Percentiles rank a stretch among this genome's conserved stretches.
phyloP scores from a whole-genome alignment of 2,797 vertebrate genomes.

The Botia kubotai region DNA sequence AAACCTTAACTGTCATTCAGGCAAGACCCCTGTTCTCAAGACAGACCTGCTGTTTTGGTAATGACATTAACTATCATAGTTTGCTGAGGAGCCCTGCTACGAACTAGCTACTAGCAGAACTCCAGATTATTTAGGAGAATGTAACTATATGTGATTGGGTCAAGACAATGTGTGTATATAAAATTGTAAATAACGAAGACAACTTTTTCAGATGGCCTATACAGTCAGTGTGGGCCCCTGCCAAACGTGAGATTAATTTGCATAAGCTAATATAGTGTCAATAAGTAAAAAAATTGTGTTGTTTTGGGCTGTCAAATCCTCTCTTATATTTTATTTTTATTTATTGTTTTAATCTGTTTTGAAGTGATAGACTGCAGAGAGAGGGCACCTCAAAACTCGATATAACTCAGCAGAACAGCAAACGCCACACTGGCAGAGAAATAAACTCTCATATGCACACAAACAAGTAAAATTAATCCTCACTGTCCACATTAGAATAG shows the following conservation, averaged over 20 bases:
- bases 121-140: background rate
- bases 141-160: background rate
- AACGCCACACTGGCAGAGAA: background rate
- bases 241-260: background rate
- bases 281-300: too few species aligned
- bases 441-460: too few species aligned
- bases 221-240: background rate
- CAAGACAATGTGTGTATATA: background rate
- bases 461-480: background rate
- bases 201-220: too few species aligned
- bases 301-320: too few species aligned
- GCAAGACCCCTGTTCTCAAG: background rate
- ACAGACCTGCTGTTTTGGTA: background rate
- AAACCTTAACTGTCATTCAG: slow-evolving; percentile 58
- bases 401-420: background rate
- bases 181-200: background rate
- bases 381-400: too few species aligned
- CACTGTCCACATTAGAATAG: background rate
- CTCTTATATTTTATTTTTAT: too few species aligned
- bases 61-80: background rate
- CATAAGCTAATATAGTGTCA: too few species aligned
- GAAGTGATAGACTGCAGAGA: background rate
- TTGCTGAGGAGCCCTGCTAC: too few species aligned
- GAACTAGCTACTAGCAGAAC: background rate
- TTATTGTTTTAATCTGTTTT: background rate